Conservation (phyloP, 2,113 vertebrate species). For the Bucco capensis region DNA sequence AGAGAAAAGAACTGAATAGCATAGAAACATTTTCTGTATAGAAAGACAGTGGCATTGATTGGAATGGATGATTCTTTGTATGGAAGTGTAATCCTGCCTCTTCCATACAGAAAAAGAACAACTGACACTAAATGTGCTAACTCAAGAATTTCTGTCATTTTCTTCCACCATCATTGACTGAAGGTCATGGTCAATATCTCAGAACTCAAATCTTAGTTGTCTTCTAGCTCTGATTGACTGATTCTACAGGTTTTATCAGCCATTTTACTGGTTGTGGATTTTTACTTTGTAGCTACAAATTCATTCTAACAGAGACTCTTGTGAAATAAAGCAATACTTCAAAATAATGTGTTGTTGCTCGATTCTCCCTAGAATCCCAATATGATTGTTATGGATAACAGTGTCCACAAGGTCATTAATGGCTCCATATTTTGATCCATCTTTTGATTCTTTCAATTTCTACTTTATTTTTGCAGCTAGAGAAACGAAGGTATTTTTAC, state of each 20-base stretch:
- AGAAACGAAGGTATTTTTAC: not conserved
- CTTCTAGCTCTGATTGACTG: conserved; percentile 1
- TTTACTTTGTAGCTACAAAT: not conserved
- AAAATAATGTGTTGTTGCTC: not conserved
- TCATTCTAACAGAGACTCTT: conserved; percentile 1
- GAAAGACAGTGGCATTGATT: not conserved
- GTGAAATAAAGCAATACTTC: conserved; percentile 21
- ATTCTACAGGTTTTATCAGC: not conserved
- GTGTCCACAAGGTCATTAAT: conserved; percentile 32
- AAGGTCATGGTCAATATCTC: not conserved
- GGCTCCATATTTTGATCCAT: not conserved
- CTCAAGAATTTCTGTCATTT: conserved; percentile 5
- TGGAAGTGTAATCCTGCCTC: not conserved
- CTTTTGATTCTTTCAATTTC: not conserved
- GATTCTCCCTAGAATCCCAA: conserved; percentile 11
- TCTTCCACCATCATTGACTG: not conserved
- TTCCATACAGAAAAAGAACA: not conserved
- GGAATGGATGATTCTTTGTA: not conserved
- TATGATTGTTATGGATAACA: conserved; percentile 26
- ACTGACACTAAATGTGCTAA: not conserved
- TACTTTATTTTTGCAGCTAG: conserved; percentile 9
- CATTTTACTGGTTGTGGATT: not conserved
- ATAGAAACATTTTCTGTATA: not conserved
- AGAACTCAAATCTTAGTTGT: conserved; percentile 17
- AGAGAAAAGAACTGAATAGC: not conserved